A percentile compares a stretch with the other conserved stretches of the same genome.
phyloP scores from a whole-genome alignment of 2,797 vertebrate genomes.

The Rhinoraja longicauda region DNA sequence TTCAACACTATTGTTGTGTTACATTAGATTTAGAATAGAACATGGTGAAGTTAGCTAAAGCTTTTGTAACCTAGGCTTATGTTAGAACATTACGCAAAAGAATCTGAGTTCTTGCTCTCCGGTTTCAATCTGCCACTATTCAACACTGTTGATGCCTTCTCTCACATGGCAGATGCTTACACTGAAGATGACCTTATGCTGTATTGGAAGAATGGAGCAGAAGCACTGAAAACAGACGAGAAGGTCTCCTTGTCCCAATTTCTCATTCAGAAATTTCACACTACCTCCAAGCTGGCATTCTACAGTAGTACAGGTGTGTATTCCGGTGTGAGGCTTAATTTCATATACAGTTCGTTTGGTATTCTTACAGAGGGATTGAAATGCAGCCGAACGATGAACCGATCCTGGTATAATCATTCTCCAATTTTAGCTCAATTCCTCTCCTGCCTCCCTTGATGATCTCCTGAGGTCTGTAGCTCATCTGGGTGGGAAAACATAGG shows the following conservation, averaged over 20 bases:
- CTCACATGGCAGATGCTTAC: conserved; percentile 72
- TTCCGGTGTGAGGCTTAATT: conserved; percentile 5
- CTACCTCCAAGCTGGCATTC: conserved; percentile 86
- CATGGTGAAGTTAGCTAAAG: too few species aligned
- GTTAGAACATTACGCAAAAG: neutral
- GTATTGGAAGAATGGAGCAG: conserved; percentile 90
- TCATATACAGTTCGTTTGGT: neutral
- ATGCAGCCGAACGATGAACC: neutral
- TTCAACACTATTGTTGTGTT: neutral
- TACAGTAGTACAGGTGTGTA: conserved; percentile 88
- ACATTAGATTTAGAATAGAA: neutral
- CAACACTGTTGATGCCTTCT: neutral
- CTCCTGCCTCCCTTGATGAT: neutral
- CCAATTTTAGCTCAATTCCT: neutral
- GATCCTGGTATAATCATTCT: neutral
- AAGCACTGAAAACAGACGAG: conserved; percentile 86
- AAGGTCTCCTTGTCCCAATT: conserved; percentile 91
- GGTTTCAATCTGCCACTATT: neutral
- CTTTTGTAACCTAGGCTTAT: neutral
- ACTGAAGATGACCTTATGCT: conserved; percentile 95
- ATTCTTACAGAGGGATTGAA: neutral
- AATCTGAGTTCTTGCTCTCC: neutral
- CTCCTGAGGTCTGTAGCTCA: neutral
- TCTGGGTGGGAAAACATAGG: neutral
- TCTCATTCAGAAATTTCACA: conserved; percentile 92